Percentiles rank a stretch among this genome's conserved stretches.
Conservation (phyloP, 2,888 invertebrate genomes). For the Erynnis tages region DNA sequence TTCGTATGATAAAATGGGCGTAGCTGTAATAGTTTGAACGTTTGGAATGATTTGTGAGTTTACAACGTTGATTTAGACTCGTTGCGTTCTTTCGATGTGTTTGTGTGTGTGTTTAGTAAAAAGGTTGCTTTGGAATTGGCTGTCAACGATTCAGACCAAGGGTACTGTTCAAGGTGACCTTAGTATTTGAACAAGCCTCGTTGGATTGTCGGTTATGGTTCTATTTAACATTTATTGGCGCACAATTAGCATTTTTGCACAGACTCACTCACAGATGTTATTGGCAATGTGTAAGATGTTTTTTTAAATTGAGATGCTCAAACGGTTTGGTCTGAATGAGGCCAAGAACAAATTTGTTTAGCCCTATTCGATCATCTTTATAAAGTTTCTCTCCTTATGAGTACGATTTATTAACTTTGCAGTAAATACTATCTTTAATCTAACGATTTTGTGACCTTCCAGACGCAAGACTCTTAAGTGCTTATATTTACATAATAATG, state of each 20-base stretch:
- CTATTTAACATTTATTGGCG: conserved; percentile 20
- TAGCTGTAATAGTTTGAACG: conserved; percentile 54
- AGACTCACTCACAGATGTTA: conserved; percentile 12
- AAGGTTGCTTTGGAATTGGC: conserved; percentile 29
- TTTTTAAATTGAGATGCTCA: conserved; percentile 4
- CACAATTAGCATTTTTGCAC: conserved; percentile 23
- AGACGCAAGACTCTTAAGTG: no score
- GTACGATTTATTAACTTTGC: not conserved
- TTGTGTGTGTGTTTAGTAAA: conserved; percentile 31
- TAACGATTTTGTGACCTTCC: no score
- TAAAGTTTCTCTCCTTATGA: not conserved
- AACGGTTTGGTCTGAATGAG: not conserved
- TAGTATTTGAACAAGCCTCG: conserved; percentile 27
- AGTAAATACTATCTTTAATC: no score
- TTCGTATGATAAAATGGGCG: conserved; percentile 76
- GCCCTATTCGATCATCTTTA: conserved; percentile 7
- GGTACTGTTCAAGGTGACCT: conserved; percentile 25
- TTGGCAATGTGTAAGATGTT: not conserved
- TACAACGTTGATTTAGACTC: conserved; percentile 34
- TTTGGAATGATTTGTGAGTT: conserved; percentile 54
- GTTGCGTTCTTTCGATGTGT: conserved; percentile 22
- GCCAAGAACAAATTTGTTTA: conserved; percentile 19
- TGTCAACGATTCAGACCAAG: conserved; percentile 36
- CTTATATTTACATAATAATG: no score
- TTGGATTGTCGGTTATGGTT: conserved; percentile 21